These are phyloP conservation scores for Crocuta crocuta DNA, from an alignment of 2,113 vertebrate species.

Conservation along the genomic window DNA sequence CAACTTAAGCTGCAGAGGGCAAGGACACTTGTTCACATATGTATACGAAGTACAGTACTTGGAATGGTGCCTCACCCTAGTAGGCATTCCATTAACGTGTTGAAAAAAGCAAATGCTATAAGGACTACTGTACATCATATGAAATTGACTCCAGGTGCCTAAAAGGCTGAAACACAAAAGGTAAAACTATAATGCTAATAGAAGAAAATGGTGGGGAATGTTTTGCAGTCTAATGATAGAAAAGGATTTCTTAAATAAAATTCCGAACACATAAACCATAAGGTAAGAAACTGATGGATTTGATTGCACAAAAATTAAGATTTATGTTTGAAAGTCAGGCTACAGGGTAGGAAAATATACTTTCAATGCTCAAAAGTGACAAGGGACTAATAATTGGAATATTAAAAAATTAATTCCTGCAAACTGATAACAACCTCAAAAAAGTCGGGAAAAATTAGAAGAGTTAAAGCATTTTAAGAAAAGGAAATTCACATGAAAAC, in stretches of 20 bases:
- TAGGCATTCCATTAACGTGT: background rate
- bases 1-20: background rate
- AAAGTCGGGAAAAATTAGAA: background rate
- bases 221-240: background rate
- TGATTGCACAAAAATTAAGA: constrained; percentile 36
- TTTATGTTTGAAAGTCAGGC: background rate
- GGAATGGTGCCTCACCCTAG: background rate
- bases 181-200: background rate
- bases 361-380: background rate
- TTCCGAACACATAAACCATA: background rate
- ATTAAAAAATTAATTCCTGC: background rate
- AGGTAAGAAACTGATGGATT: background rate
- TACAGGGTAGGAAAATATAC: background rate
- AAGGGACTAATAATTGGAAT: background rate
- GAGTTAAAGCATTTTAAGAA: background rate
- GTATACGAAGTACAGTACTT: background rate
- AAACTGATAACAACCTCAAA: background rate
- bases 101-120: background rate
- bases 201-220: background rate
- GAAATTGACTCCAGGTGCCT: background rate
- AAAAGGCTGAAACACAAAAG: background rate
- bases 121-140: background rate
- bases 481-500: background rate
- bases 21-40: background rate
- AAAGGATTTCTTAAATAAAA: background rate